Percentiles rank a stretch among this genome's conserved stretches.
phyloP scores from a whole-genome alignment of 2,888 invertebrate species.

The Meloe dianella region DNA sequence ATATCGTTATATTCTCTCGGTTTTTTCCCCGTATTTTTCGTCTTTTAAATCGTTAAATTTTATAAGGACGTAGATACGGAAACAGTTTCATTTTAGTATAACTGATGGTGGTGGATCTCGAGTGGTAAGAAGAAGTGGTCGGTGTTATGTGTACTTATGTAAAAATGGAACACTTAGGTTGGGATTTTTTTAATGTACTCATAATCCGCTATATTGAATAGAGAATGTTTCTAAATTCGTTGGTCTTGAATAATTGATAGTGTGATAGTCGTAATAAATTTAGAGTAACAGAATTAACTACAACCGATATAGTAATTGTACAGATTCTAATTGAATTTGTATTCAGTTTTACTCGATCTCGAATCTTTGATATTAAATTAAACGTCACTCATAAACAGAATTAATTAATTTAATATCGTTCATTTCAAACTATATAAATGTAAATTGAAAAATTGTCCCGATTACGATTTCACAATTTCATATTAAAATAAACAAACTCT shows the following conservation, averaged over 20 bases:
- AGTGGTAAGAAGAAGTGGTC: slow-evolving; percentile 45
- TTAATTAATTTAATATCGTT: neutral
- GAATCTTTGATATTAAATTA: neutral
- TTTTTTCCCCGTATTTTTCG: neutral
- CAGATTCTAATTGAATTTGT: neutral
- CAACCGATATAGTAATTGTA: no score
- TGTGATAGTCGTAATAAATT: no score
- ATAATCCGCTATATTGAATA: slow-evolving; percentile 53
- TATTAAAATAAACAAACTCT: no score
- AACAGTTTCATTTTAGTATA: slow-evolving; percentile 39
- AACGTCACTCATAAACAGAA: neutral
- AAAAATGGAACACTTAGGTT: slow-evolving; percentile 49
- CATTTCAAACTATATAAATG: neutral
- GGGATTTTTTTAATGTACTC: slow-evolving; percentile 52
- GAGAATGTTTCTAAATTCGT: slow-evolving; percentile 18
- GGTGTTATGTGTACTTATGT: slow-evolving; percentile 50
- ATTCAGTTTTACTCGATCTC: neutral
- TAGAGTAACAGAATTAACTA: no score
- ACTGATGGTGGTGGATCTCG: slow-evolving; percentile 28
- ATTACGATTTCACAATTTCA: no score
- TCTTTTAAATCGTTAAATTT: slow-evolving; percentile 30
- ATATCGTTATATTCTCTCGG: slow-evolving; percentile 15
- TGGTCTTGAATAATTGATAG: neutral
- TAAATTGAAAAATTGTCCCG: no score
- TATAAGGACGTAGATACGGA: slow-evolving; percentile 30